Conservation (phyloP, 2,888 invertebrate genomes). For the Vannuccia rotundouncinata region DNA sequence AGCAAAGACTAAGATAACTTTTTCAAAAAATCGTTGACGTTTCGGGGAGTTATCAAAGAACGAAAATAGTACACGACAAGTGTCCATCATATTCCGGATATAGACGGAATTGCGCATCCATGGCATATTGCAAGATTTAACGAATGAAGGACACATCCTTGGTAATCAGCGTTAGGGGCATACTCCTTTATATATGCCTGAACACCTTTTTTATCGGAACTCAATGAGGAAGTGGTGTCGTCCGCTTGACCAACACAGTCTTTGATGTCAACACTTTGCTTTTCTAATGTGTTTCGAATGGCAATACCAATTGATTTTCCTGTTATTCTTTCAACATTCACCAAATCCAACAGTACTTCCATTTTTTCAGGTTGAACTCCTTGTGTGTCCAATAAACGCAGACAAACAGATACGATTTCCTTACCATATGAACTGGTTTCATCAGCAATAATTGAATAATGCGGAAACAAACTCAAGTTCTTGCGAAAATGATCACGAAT, state of each 20-base stretch:
- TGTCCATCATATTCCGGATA: conserved; percentile 10
- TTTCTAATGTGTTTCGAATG: conserved; percentile 22
- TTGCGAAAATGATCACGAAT: conserved; percentile 30
- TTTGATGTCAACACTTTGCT: conserved; percentile 27
- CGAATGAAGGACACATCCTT: conserved; percentile 13
- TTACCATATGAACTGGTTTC: conserved; percentile 12
- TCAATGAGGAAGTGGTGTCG: conserved; percentile 21
- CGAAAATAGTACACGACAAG: conserved; percentile 22
- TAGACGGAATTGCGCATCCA: conserved; percentile 14
- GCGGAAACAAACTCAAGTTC: background rate
- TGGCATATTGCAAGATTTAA: conserved; percentile 23
- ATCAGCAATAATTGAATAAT: conserved; percentile 28
- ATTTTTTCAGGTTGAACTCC: background rate
- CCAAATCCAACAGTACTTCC: conserved; percentile 24
- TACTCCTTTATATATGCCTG: conserved; percentile 27
- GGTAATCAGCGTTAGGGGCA: conserved; percentile 17
- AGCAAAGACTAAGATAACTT: conserved; percentile 2
- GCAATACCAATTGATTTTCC: conserved; percentile 22
- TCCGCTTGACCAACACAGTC: conserved; percentile 18
- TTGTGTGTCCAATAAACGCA: conserved; percentile 9
- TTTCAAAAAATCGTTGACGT: conserved; percentile 17
- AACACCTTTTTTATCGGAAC: conserved; percentile 30
- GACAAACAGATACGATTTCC: conserved; percentile 25
- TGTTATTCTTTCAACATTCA: conserved; percentile 26
- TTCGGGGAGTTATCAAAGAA: conserved; percentile 15